Conservation (phyloP, 2,113 vertebrate genomes). For the Nanorana parkeri region DNA sequence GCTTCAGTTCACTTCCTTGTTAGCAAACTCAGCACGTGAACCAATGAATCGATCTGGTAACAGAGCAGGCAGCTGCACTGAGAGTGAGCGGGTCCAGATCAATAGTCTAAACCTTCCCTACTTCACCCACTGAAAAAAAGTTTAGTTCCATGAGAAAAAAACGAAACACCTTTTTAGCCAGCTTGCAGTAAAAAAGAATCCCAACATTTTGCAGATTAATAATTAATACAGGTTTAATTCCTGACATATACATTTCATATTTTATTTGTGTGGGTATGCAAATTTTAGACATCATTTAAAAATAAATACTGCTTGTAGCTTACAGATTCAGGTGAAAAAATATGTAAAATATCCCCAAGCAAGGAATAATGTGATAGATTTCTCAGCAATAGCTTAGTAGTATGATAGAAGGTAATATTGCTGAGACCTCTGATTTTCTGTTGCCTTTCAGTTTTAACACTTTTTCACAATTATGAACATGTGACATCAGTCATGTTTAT, state of each 20-base stretch:
- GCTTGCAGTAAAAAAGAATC: no score
- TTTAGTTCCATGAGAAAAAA: no score
- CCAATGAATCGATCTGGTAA: no score
- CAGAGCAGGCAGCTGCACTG: no score
- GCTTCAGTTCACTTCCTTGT: no score
- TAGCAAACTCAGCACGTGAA: no score
- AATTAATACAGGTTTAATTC: neutral
- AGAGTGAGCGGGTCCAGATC: no score
- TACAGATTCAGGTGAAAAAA: conserved; percentile 10
- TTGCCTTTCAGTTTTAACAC: neutral
- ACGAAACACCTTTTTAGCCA: no score
- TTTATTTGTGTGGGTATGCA: neutral
- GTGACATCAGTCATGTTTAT: no score
- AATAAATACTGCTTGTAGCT: conserved; percentile 9
- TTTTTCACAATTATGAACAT: neutral
- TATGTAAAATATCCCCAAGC: conserved; percentile 12
- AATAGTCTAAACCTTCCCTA: no score
- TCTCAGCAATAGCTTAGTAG: neutral
- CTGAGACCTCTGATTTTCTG: conserved; percentile 2
- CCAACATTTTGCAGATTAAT: neutral
- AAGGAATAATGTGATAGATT: conserved; percentile 1
- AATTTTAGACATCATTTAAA: conserved; percentile 7
- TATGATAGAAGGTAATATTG: neutral
- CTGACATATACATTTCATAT: neutral
- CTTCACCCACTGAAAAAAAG: no score